Percentiles rank a stretch among this genome's conserved stretches.
Evolutionary conservation across 2,888 invertebrate genomes (phyloP).

Genomic region (Lumbricus terrestris): DNA sequence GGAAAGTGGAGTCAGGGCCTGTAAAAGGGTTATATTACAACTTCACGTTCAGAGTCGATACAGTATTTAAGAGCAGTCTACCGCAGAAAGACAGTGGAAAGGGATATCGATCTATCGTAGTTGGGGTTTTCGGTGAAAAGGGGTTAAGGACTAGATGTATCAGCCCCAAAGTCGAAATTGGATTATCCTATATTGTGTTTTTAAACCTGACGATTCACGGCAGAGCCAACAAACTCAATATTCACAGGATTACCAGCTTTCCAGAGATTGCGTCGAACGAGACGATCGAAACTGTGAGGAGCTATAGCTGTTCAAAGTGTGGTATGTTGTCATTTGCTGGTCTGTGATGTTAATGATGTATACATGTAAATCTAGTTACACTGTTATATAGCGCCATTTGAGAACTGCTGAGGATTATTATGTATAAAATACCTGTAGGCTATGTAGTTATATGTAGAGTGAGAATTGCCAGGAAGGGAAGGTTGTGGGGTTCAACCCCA

Average conservation of each 20-base stretch:
- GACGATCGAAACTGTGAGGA: not conserved
- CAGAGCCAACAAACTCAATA: not conserved
- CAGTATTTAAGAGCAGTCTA: slow-evolving; percentile 17
- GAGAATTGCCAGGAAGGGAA: no score
- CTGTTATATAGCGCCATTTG: not conserved
- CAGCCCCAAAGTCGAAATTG: slow-evolving; percentile 7
- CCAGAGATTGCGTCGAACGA: slow-evolving; percentile 13
- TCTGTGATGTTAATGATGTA: not conserved
- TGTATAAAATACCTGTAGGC: not conserved
- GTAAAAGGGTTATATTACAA: not conserved
- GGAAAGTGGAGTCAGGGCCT: not conserved
- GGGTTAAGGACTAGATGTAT: not conserved
- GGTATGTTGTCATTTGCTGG: slow-evolving; percentile 15
- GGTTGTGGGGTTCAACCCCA: no score
- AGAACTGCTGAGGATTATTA: not conserved
- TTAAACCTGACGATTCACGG: slow-evolving; percentile 10
- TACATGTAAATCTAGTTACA: not conserved
- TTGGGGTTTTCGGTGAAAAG: slow-evolving; percentile 10
- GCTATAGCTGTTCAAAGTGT: slow-evolving; percentile 12
- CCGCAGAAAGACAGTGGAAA: not conserved
- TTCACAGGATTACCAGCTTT: slow-evolving; percentile 18
- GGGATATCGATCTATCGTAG: slow-evolving; percentile 7
- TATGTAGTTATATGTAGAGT: not conserved
- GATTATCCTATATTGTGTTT: slow-evolving; percentile 19
- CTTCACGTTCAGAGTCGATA: slow-evolving; percentile 17